Conservation (phyloP, 2,888 invertebrate genomes). For the Andrena bucephala region DNA sequence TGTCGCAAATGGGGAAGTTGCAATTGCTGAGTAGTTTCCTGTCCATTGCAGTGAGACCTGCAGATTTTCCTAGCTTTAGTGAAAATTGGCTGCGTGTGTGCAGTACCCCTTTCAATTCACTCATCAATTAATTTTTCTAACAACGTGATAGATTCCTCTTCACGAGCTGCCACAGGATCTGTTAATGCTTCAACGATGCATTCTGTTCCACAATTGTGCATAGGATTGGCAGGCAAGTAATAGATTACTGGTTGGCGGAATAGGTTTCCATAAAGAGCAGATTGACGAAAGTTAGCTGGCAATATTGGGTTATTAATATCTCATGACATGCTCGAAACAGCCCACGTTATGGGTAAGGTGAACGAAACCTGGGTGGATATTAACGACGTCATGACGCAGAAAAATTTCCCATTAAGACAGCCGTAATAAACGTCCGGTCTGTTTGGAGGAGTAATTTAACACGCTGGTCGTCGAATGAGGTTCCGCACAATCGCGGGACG, state of each 20-base stretch:
- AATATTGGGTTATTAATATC: slow-evolving; percentile 51
- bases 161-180: not conserved
- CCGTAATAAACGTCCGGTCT: slow-evolving; percentile 54
- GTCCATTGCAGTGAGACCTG: no score
- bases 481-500: slow-evolving; percentile 28
- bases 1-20: no score
- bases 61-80: no score
- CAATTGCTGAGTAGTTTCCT: no score
- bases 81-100: no score
- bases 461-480: slow-evolving; percentile 39
- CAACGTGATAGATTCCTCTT: no score
- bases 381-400: slow-evolving; percentile 43
- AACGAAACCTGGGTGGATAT: slow-evolving; percentile 28
- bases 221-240: not conserved
- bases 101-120: no score
- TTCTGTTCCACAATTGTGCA: not conserved
- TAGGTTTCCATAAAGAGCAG: not conserved
- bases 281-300: slow-evolving; percentile 20
- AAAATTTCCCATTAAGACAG: slow-evolving; percentile 63
- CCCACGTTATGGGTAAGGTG: slow-evolving; percentile 2
- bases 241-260: slow-evolving; percentile 12
- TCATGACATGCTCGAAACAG: slow-evolving; percentile 16
- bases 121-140: no score
- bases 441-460: slow-evolving; percentile 54
- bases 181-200: not conserved